Evolutionary conservation across 2,113 vertebrate genomes (phyloP).

Genomic region (Brachypodius melanocephalos): DNA sequence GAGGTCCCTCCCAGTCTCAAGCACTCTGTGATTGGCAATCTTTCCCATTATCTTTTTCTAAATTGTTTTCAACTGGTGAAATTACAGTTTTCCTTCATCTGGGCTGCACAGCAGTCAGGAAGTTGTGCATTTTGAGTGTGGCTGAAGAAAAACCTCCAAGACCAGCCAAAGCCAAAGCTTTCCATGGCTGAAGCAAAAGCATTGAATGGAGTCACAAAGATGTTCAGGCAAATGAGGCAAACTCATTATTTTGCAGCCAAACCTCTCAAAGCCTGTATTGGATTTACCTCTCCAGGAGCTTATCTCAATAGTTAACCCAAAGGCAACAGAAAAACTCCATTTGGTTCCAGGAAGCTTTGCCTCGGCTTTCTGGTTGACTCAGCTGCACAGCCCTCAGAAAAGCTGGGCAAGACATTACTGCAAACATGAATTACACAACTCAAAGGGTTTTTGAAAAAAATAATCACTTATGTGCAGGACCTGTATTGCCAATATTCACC

Average conservation of each 20-base stretch:
- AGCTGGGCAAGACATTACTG: background rate
- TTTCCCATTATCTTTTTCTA: background rate
- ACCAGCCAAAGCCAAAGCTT: background rate
- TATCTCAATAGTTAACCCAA: background rate
- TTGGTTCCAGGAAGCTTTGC: background rate
- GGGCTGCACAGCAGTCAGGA: background rate
- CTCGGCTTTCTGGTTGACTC: background rate
- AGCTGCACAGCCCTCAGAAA: background rate
- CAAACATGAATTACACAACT: background rate
- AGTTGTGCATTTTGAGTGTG: background rate
- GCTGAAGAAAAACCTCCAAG: background rate
- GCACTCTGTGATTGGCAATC: background rate
- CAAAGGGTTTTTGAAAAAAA: background rate
- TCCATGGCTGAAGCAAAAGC: background rate
- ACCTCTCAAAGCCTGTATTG: background rate
- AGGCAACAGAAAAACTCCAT: background rate
- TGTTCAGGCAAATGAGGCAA: background rate
- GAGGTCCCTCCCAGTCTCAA: background rate
- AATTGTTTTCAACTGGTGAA: background rate
- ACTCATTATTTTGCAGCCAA: background rate
- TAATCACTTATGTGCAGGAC: background rate
- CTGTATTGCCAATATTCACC: background rate
- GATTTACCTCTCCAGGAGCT: background rate
- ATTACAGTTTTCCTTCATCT: background rate
- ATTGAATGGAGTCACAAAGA: background rate